Percentiles rank a stretch among this genome's conserved stretches.
phyloP scores from a whole-genome alignment of 1,140 invertebrate species.

The Limonius californicus region DNA sequence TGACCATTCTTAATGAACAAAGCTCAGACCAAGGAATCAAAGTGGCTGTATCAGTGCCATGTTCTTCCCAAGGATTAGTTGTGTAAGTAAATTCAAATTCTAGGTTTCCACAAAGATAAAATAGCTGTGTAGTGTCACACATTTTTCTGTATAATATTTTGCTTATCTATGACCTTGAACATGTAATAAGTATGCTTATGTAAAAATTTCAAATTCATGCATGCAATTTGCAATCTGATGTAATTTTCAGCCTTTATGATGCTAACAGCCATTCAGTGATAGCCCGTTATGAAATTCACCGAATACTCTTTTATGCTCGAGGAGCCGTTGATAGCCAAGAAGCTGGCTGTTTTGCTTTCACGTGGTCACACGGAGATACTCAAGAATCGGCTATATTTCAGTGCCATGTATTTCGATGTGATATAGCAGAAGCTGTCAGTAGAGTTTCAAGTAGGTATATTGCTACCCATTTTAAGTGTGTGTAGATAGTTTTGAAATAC shows the following conservation, averaged over 20 bases:
- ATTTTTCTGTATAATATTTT: too few species aligned
- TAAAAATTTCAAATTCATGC: too few species aligned
- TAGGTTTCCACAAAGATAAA: too few species aligned
- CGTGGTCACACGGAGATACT: constrained; percentile 89
- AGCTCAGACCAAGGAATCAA: constrained; percentile 75
- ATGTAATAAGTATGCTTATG: too few species aligned
- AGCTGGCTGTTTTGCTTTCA: constrained; percentile 94
- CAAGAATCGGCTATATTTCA: constrained; percentile 88
- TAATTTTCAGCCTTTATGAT: constrained; percentile 76
- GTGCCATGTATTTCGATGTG: constrained; percentile 95
- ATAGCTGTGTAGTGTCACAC: too few species aligned
- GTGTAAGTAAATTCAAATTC: too few species aligned
- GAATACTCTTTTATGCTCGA: constrained; percentile 92
- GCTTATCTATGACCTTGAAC: too few species aligned
- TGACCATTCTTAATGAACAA: constrained; percentile 82
- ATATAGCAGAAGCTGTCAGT: constrained; percentile 91
- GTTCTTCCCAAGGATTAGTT: constrained; percentile 78
- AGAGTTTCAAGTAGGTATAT: constrained; percentile 58
- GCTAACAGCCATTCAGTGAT: constrained; percentile 79
- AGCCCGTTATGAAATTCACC: constrained; percentile 83
- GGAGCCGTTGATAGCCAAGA: constrained; percentile 81
- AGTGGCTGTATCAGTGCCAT: constrained; percentile 87
- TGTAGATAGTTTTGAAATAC: too few species aligned
- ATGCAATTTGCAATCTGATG: neutral
- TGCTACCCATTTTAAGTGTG: too few species aligned